Conservation (phyloP, 2,797 vertebrate genomes). For the Pelochelys cantorii region DNA sequence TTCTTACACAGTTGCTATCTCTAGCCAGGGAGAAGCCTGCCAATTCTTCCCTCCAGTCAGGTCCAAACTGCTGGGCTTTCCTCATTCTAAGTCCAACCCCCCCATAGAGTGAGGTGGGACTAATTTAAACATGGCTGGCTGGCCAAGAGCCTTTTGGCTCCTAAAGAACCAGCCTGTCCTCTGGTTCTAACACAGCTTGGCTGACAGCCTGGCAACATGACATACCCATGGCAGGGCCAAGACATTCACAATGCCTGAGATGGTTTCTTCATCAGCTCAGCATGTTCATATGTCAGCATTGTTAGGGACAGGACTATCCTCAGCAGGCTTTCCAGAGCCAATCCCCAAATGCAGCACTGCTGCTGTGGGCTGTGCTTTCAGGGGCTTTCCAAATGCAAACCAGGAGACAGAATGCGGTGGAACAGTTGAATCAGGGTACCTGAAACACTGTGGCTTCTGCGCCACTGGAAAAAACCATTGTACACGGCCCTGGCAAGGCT, state of each 20-base stretch:
- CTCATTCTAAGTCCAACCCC: not conserved
- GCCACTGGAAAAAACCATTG: not conserved
- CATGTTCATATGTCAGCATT: not conserved
- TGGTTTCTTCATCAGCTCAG: not conserved
- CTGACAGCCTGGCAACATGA: not conserved
- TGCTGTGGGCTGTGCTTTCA: not conserved
- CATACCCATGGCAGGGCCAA: not conserved
- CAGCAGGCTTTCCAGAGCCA: not conserved
- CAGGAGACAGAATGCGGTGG: not conserved
- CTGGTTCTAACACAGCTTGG: accelerated
- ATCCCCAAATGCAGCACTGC: not conserved
- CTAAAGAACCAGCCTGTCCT: not conserved
- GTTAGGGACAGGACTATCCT: not conserved
- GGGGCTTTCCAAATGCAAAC: not conserved
- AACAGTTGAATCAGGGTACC: not conserved
- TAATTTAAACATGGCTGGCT: not conserved
- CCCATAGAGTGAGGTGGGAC: not conserved
- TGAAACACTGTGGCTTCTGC: not conserved
- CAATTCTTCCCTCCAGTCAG: not conserved
- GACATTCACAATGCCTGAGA: not conserved
- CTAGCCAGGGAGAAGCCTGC: not conserved
- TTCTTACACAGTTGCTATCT: not conserved
- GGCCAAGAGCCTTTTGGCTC: not conserved
- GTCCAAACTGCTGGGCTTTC: not conserved
- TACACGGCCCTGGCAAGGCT: not conserved